Evolutionary conservation across 2,888 invertebrate genomes (phyloP), one percentile per base, ranked within the genome.

Genomic region (Netelia virgata): DNA sequence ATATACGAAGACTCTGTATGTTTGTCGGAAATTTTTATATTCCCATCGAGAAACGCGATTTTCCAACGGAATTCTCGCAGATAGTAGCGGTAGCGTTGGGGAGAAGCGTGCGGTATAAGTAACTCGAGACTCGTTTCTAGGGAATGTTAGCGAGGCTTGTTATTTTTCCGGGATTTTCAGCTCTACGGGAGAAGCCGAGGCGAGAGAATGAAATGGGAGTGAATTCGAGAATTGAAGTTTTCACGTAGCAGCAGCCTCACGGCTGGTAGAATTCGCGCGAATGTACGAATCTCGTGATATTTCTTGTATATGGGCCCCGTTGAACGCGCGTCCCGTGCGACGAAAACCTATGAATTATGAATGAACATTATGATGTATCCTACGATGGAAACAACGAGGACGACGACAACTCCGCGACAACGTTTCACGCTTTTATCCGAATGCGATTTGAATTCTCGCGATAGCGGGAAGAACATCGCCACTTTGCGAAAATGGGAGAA

Each of bases 281-380:
- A 69, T 41, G 47, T 66, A 50, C 3, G 68, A 61, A 61, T 20
- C 10, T n/a, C 57, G 43, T 63, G 68, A 28, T 68, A 23, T 63
- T 23, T 69, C 47, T 53, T 36, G 55, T 57, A 47, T 43, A 53
- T 36, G 36, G 36, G 36, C 0, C 36, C 36, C 36, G 36, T 36
- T 36, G 36, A 36, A 16, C 43, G 57, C 3, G n/a, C 59, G 61
- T 36, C 43, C 57, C 47, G 18, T 16, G 64, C 68, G 50, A 83
- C 80, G 28, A 74, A 86, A 84, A 87, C 84, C 85, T 84, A 88
- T 89, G 88, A 89, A 88, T 88, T 88, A 88, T 88, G 88, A 87
- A 89, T 89, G 88, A 88, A 88, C 87, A 83, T 87, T 88, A 88
- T 86, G 87, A 88, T 87, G 69, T 57, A 88, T 87, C 86, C 85